Evolutionary conservation across 2,797 vertebrate species (phyloP), one percentile per base, ranked within the genome.

Genomic region (Eurystomus glaucurus): DNA sequence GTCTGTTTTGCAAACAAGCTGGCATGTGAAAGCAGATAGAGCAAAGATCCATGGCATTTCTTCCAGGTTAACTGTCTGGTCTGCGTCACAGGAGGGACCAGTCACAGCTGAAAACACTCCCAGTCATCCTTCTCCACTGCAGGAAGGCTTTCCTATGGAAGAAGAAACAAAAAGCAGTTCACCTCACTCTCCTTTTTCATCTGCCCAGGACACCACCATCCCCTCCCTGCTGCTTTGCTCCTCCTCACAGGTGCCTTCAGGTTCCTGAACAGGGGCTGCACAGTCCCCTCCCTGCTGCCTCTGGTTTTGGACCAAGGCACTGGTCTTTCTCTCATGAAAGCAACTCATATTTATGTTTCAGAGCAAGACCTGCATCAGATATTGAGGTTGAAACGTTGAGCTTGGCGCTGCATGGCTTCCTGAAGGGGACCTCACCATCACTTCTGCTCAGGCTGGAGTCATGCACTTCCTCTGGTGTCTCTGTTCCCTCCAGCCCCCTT

Each of bases 1-100:
- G 9, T 3, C 35, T 80, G 29, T 15, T 65, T 68, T 0, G 0
- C 7, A 25, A 68, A 37, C 0, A 1, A 2, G 4, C 55, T 88
- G 52, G 23, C n/a, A 3, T 4, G 10, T 50, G 37, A 90, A 61
- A 71, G 20, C 21, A 57, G 14, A 31, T 19, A 84, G 28, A 51
- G 25, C 45, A 69, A 70, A 76, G 52, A 43, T 25, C 14, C 39
- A 48, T 55, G 60, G 26, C 28, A 35, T n/a, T 80, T 88, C 52
- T 94, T 55, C 68, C 64, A 15, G 21, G 17, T n/a, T 37, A 65
- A 45, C 25, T 23, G 8, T 50, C 25, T 45, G 3, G 1, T 13
- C 1, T 16, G 5, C n/a, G 25, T 41, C 35, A 69, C 29, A 43
- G 69, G 33, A 51, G 68, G 51, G 39, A 81, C 23, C 12, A 31